These are phyloP conservation scores for Drosophila koepferae DNA, from an alignment of 2,888 invertebrate genomes.

Conservation along the genomic window DNA sequence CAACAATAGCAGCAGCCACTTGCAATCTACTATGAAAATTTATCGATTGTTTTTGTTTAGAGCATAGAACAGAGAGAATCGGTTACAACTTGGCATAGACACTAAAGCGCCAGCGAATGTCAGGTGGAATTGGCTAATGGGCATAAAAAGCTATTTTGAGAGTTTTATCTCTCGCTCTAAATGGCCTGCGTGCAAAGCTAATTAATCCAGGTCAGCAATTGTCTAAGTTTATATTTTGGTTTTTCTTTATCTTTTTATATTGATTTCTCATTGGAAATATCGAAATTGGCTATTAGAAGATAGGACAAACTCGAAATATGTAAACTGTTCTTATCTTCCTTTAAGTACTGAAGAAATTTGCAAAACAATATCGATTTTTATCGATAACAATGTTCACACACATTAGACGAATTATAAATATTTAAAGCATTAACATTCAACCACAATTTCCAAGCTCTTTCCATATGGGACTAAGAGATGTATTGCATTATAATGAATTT, in stretches of 20 bases:
- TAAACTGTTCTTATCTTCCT: no score
- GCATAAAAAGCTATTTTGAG: neutral
- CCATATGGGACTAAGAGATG: no score
- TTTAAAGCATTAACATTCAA: no score
- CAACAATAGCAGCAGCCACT: slow-evolving; percentile 47
- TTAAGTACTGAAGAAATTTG: no score
- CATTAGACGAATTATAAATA: neutral
- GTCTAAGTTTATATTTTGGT: neutral
- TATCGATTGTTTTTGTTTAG: slow-evolving; percentile 81
- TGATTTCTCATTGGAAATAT: neutral
- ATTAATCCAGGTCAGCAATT: slow-evolving; percentile 13
- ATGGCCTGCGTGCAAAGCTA: neutral
- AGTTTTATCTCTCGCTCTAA: neutral
- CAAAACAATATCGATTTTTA: neutral
- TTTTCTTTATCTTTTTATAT: neutral
- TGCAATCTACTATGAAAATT: slow-evolving; percentile 77
- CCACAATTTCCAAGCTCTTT: no score
- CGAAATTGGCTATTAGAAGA: no score
- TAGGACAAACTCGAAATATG: no score
- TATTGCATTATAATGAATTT: no score
- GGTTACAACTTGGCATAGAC: slow-evolving; percentile 75
- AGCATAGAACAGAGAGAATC: slow-evolving; percentile 46
- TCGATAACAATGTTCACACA: neutral
- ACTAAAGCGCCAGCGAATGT: slow-evolving; percentile 83
- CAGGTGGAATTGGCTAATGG: slow-evolving; percentile 32